Evolutionary conservation across 2,113 vertebrate genomes (phyloP), one percentile per base, ranked within the genome.

Genomic region (Tachysurus fulvidraco): DNA sequence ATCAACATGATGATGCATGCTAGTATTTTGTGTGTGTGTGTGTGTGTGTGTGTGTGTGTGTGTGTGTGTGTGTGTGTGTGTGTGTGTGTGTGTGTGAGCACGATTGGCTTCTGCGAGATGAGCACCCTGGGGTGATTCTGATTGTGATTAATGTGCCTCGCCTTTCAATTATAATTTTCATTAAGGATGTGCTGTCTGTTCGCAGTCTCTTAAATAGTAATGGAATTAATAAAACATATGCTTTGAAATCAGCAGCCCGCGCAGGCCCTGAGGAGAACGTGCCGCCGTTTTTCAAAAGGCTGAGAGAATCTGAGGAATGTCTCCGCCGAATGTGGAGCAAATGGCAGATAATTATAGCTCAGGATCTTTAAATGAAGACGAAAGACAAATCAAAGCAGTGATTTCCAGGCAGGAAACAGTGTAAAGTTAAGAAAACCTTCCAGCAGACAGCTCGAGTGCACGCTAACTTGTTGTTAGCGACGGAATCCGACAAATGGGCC

Each of bases 181-280:
- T 91, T 91, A 91, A 90, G 89, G 83, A 83, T 88, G 86, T 83
- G 59, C 88, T 89, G 90, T 89, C 91, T 86, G 73, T 82, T 84
- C 89, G 14, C 55, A 59, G 87, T 84, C 87, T 82, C 64, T 87
- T 90, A 89, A 90, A 91, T 88, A 91, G 91, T 84, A 84, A 88
- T 88, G 67, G 85, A 89, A 89, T 92, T 87, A 92, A 92, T 92
- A 90, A 91, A 92, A 89, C 89, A 91, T 92, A 81, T 83, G 84
- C 77, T 84, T 78, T 90, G 67, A 86, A 90, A 87, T 86, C 90
- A 87, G 84, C 84, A 86, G 87, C 76, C 65, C 65, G 81, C 11
- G 9, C 55, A 84, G 79, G 86, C 88, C 90, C 50, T 44, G 36
- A 88, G 90, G 84, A 86, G 77, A 71, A 73, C 46, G 60, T 79